Evolutionary conservation across 2,888 invertebrate genomes (phyloP), one percentile per base, ranked within the genome.

Genomic region (Diarsia brunnea): DNA sequence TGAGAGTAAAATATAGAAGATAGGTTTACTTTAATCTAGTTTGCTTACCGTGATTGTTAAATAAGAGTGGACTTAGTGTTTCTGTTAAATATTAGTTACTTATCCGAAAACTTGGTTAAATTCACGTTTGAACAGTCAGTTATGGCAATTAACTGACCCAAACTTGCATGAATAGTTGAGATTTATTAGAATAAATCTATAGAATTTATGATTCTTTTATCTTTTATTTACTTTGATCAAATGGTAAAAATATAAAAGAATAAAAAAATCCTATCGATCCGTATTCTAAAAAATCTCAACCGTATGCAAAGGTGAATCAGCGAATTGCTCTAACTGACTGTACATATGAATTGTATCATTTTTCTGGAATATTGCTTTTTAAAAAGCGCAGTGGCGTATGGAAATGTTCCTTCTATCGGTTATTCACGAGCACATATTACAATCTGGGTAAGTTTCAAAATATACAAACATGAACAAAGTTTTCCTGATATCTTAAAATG

Each of bases 1-100:
- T 65, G 38, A 49, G 60, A 51, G 45, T 77, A 49, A 69, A 63
- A 55, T 66, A 51, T 31, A 66, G 12, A 55, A 66, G 12, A 55
- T 49, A 58, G 43, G 1, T 7, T 1, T 38, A 24, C 16, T 16
- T 45, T 21, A n/a, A 53, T 58, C 1, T n/a, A 31, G 68, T 61
- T 31, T n/a, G 5, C 64, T 24, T 27, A 24, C 21, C 16, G 16
- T 16, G 45, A 21, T 31, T 43, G n/a, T 51, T 16, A 14, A 4
- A 24, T 14, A 38, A 61, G 8, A 49, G 21, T 43, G 38, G 1
- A 27, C 0, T 8, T 4, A 10, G 45, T 47, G 31, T 12, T 5
- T 19, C 45, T 31, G 38, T 31, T 12, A 4, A n/a, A 21, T 31
- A 58, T 47, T 19, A 31, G 19, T 14, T 21, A 11, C 1, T 8